Percentiles rank a stretch among this genome's conserved stretches.
Evolutionary conservation across 1,140 invertebrate species (phyloP).

Genomic region (Probaryconus sp.): DNA sequence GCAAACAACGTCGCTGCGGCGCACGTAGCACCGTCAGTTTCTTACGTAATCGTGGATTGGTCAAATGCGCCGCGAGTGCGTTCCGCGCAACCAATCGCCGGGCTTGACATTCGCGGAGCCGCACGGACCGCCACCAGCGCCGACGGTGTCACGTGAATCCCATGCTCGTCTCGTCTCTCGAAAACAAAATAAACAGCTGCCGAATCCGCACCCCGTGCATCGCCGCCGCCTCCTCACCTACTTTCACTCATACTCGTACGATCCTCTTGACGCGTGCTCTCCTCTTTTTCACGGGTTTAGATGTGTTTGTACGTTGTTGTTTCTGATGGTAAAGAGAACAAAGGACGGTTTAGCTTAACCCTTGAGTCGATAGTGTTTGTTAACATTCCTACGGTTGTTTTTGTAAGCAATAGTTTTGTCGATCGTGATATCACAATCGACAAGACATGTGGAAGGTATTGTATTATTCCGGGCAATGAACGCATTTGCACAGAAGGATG

Average conservation of each 20-base stretch:
- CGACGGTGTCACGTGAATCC: slow-evolving; percentile 68
- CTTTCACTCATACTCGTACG: slow-evolving; percentile 15
- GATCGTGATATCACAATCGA: no score
- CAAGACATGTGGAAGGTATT: no score
- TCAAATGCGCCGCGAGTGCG: slow-evolving; percentile 56
- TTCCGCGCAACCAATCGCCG: slow-evolving; percentile 61
- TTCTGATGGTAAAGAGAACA: no score
- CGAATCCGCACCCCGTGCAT: slow-evolving; percentile 25
- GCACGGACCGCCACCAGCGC: slow-evolving; percentile 64
- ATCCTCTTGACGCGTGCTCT: background rate
- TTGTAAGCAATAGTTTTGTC: no score
- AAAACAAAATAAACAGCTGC: slow-evolving; percentile 78
- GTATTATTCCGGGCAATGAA: no score
- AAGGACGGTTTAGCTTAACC: no score
- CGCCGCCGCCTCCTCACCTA: slow-evolving; percentile 18
- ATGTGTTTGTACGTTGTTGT: background rate
- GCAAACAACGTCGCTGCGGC: slow-evolving; percentile 70
- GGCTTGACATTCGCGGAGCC: slow-evolving; percentile 40
- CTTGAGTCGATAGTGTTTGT: no score
- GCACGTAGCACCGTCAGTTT: slow-evolving; percentile 63
- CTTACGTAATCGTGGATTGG: slow-evolving; percentile 66
- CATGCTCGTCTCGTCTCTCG: slow-evolving; percentile 73
- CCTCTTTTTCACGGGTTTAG: background rate
- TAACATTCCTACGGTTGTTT: no score
- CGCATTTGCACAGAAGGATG: no score